These are phyloP conservation scores for Progne subis DNA, from an alignment of 2,113 vertebrate genomes.

Conservation along the genomic window DNA sequence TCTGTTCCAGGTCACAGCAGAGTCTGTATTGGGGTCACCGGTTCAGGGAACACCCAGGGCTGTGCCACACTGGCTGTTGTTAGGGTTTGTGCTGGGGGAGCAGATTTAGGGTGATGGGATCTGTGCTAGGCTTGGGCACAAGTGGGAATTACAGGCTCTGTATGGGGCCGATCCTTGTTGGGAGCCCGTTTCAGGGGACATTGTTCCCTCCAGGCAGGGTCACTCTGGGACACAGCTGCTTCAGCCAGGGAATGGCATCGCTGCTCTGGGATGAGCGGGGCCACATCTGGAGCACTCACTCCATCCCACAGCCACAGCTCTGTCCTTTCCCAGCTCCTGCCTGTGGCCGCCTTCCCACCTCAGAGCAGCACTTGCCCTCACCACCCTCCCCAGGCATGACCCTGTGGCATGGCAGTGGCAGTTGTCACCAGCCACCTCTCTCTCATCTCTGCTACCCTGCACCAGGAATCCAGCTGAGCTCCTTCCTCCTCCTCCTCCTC, in stretches of 20 bases:
- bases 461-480: not conserved
- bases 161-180: fast-evolving
- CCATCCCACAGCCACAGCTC: not conserved
- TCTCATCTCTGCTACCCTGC: not conserved
- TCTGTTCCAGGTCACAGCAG: not conserved
- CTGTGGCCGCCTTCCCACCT: fast-evolving
- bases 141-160: not conserved
- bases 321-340: not conserved
- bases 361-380: not conserved
- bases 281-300: fast-evolving
- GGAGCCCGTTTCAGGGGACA: not conserved
- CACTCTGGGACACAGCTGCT: not conserved
- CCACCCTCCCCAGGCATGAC: not conserved
- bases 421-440: not conserved
- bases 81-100: not conserved
- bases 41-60: not conserved
- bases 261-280: not conserved
- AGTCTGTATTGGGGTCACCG: not conserved
- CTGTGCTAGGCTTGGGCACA: not conserved
- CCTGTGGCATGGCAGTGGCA: not conserved
- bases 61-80: fast-evolving
- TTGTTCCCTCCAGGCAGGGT: not conserved
- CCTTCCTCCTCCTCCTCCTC: not conserved
- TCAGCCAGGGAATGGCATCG: fast-evolving
- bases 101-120: not conserved